Base-by-base conservation (phyloP, 2,797 vertebrate species). In the Phoxinus dragarum region DNA sequence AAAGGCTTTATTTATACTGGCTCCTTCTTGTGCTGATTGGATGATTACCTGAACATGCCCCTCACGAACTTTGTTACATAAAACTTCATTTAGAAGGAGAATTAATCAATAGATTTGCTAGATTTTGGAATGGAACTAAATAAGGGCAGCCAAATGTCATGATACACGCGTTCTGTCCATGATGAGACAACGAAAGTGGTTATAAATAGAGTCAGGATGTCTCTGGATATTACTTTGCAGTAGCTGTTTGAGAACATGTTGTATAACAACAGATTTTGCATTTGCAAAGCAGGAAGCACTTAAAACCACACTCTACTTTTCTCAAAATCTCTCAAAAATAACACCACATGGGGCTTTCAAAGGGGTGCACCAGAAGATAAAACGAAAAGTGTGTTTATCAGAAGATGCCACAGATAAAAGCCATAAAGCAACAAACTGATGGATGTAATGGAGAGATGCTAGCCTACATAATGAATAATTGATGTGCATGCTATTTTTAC, bases 401-500 rank as follows among this genome's bases (percentile, higher is more conserved):
- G 23, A 84, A 71, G 78, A 80, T 67, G 56, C 72, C 17, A 79
- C 42, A 82, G 68, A 81, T 88, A 68, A 81, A 83, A 82, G 84
- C 56, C n/a, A 59, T 34, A 64, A 81, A 85, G 76, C 44, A 88
- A 79, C 19, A 40, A 80, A 72, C 59, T 61, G 66, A 89, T 69
- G 72, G 68, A 49, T 71, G 54, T 66, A 67, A 68, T 34, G 68
- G 78, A 84, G 72, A 86, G 61, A 84, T 76, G 67, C 54, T 76
- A 56, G 68, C 72, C 72, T 42, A 67, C 77, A 66, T 38, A 77
- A 72, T 88, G 54, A 52, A 81, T 88, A 74, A 88, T 83, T 86
- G 56, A 88, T 83, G 72, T 2, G 16, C 23, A 31, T 77, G 61
- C 75, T 86, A 86, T 89, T 86, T 78, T 85, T 84, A 79, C 49